A percentile compares a stretch with the other conserved stretches of the same genome.
Evolutionary conservation across 2,888 invertebrate species (phyloP).

Genomic region (Hydriomena furcata): DNA sequence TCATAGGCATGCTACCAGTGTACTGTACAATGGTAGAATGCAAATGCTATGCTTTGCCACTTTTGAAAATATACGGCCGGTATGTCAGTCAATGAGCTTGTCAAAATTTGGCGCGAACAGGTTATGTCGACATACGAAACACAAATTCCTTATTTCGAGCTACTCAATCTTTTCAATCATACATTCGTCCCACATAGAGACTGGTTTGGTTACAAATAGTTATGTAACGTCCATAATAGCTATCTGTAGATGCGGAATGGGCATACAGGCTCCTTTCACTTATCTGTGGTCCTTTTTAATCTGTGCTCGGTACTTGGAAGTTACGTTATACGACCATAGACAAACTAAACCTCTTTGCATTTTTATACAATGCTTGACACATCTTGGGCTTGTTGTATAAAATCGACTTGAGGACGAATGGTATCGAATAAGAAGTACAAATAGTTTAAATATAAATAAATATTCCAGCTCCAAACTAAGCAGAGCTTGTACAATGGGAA

Average conservation of each 20-base stretch:
- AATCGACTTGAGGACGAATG: no score
- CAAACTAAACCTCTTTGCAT: not conserved
- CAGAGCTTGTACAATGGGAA: no score
- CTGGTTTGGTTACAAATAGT: constrained; percentile 40
- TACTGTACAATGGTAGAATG: not conserved
- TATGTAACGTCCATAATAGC: constrained; percentile 50
- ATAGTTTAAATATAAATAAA: no score
- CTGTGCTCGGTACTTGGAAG: constrained; percentile 36
- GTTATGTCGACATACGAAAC: constrained; percentile 13
- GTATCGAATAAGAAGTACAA: no score
- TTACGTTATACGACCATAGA: constrained; percentile 19
- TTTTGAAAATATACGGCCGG: not conserved
- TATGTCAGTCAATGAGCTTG: not conserved
- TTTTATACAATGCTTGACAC: not conserved
- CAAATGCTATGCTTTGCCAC: not conserved
- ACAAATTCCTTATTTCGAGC: constrained; percentile 25
- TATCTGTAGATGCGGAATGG: constrained; percentile 34
- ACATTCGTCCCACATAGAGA: constrained; percentile 37
- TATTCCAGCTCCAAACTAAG: no score
- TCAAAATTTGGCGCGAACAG: constrained; percentile 13
- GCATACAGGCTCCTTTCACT: constrained; percentile 57
- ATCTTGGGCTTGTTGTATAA: not conserved
- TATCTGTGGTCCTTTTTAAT: constrained; percentile 56
- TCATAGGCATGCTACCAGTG: not conserved
- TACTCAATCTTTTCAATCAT: constrained; percentile 30